Percentiles rank a stretch among this genome's conserved stretches.
These are phyloP conservation scores for Parasteatoda tepidariorum DNA, from an alignment of 1,140 invertebrate species.

Conservation along the genomic window DNA sequence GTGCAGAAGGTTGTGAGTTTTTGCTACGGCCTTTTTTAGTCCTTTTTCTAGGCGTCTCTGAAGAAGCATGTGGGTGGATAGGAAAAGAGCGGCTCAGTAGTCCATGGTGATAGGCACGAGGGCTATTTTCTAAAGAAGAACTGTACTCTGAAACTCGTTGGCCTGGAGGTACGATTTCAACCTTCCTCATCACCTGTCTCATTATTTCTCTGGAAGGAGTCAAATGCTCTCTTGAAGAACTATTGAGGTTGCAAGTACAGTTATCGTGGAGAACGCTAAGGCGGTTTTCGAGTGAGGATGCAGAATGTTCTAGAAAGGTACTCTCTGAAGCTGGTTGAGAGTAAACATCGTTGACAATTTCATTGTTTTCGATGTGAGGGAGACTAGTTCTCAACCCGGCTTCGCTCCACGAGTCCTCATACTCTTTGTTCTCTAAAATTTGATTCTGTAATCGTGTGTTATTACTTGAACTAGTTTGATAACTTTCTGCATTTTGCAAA, in stretches of 20 bases:
- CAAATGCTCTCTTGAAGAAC: constrained; percentile 33
- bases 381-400: neutral
- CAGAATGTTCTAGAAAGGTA: neutral
- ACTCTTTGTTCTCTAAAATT: neutral
- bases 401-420: neutral
- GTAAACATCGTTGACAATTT: neutral
- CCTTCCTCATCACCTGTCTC: constrained; percentile 53
- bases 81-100: constrained; percentile 56
- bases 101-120: constrained; percentile 41
- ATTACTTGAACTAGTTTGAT: neutral
- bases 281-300: constrained; percentile 30
- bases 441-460: neutral
- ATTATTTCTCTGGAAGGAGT: constrained; percentile 52
- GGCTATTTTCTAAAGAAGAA: constrained; percentile 41
- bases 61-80: neutral
- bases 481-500: constrained; percentile 2
- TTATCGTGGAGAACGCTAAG: constrained; percentile 29
- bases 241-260: constrained; percentile 27
- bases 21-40: neutral
- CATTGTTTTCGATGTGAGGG: neutral
- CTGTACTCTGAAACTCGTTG: constrained; percentile 24
- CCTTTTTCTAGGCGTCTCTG: neutral
- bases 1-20: neutral
- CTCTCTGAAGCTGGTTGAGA: neutral
- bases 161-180: constrained; percentile 58